These are phyloP conservation scores for Sula dactylatra DNA, from an alignment of 2,113 vertebrate genomes.

Conservation along the genomic window DNA sequence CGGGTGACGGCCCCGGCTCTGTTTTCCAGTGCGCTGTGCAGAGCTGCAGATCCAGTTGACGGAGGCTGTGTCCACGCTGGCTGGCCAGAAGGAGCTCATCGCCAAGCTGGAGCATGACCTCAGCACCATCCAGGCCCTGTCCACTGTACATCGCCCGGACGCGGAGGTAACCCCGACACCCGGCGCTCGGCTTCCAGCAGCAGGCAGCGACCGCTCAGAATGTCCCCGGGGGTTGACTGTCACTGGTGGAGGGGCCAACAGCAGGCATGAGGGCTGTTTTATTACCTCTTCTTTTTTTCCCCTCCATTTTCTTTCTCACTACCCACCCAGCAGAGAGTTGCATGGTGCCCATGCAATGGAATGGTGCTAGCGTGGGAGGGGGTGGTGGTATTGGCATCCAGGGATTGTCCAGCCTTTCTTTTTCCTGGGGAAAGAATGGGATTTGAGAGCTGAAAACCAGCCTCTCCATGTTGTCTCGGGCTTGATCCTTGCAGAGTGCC, in stretches of 20 bases:
- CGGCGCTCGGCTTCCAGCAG: fast-evolving
- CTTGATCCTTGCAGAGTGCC: background rate
- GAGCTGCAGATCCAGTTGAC: slow-evolving; percentile 87
- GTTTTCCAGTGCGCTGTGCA: slow-evolving; percentile 81
- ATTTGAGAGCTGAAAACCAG: background rate
- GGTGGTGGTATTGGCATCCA: background rate
- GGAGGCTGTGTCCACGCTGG: slow-evolving; percentile 73
- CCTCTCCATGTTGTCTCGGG: fast-evolving
- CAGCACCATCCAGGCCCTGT: slow-evolving; percentile 88
- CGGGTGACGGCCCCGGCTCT: background rate
- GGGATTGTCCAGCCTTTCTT: background rate
- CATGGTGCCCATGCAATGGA: fast-evolving
- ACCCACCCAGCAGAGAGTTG: background rate
- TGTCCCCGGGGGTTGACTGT: fast-evolving
- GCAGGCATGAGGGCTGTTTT: fast-evolving
- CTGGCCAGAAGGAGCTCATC: slow-evolving; percentile 90
- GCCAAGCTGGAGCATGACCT: slow-evolving; percentile 91
- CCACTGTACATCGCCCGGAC: slow-evolving; percentile 79
- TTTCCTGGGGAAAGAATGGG: fast-evolving
- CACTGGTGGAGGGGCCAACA: background rate
- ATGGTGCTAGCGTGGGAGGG: background rate
- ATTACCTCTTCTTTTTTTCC: too few species aligned
- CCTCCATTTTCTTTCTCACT: fast-evolving
- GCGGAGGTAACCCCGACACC: slow-evolving; percentile 76
- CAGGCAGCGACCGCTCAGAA: fast-evolving